These are phyloP conservation scores for Morpho helenor DNA, from an alignment of 2,888 invertebrate species.

Conservation along the genomic window DNA sequence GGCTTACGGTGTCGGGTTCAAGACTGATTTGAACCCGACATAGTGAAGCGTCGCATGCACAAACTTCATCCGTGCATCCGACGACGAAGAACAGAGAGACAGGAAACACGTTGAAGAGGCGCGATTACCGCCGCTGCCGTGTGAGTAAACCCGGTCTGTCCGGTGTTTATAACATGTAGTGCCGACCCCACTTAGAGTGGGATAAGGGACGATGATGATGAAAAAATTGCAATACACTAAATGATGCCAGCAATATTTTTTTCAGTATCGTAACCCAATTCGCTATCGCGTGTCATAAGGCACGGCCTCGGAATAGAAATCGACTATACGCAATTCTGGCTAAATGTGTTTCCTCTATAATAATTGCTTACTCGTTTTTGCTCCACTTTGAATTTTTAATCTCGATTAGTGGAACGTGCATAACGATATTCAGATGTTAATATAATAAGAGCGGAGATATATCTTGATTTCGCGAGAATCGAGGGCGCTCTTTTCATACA, in stretches of 20 bases:
- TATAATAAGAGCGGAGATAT: neutral
- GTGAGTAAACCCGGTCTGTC: no score
- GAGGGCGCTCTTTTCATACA: neutral
- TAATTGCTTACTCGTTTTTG: conserved; percentile 17
- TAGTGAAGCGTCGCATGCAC: no score
- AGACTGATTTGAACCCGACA: no score
- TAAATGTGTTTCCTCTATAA: conserved; percentile 20
- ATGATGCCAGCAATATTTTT: neutral
- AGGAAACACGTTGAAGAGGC: no score
- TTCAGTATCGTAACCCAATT: conserved; percentile 15
- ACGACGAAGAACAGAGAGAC: no score
- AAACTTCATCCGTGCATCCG: no score
- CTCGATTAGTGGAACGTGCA: conserved; percentile 11
- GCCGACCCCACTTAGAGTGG: no score
- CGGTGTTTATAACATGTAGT: no score
- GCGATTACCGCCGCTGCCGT: no score
- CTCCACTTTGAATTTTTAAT: conserved; percentile 14
- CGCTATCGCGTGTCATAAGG: conserved; percentile 23
- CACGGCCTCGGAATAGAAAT: conserved; percentile 27
- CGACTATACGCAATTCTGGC: conserved; percentile 25
- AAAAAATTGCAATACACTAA: no score
- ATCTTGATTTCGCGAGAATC: neutral
- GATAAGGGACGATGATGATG: no score
- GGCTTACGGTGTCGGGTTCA: no score
- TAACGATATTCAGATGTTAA: neutral